Evolutionary conservation across 2,888 invertebrate species (phyloP), one percentile per base, ranked within the genome.

Genomic region (Neoscelio sp.): DNA sequence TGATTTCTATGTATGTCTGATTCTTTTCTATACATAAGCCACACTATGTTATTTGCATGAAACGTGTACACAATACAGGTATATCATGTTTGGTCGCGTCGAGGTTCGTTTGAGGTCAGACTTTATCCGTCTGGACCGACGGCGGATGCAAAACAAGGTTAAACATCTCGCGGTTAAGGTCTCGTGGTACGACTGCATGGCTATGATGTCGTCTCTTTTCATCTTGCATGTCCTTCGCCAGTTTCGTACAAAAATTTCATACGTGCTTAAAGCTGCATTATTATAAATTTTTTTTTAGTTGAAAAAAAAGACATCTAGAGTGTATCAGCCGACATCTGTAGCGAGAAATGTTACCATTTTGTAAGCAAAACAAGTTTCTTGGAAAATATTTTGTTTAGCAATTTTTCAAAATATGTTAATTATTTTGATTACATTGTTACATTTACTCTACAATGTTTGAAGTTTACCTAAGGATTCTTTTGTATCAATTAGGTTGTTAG

Each of bases 81-180:
- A 75, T 52, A 60, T 58, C 58, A 46, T 52, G 52, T 46, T 65
- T 58, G 62, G 50, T 75, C 40, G 46, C 23, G 20, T 42, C 42
- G 52, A 52, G 75, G 75, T 67, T 75, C 75, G 75, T 58, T 67
- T 28, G 67, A 54, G 75, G 75, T 75, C 75, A 75, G 60, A 75
- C 75, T 67, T 75, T 75, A 75, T 68, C 67, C 75, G 75, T 75
- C 75, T 75, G 60, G 75, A 60, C 58, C 75, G 54, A 62, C 79
- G 80, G 73, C 82, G 78, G 84, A 87, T 84, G 86, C 85, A 87
- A 87, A 75, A 87, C 84, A 86, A 86, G 86, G 85, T 87, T 87
- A 85, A 87, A 85, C 83, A 84, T 85, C 85, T 85, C 82, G 80
- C 77, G 81, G 71, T 73, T 71, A 78, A 68, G 83, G 82, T 84